Evolutionary conservation across 2,113 vertebrate species (phyloP).

Genomic region (Gulo gulo): DNA sequence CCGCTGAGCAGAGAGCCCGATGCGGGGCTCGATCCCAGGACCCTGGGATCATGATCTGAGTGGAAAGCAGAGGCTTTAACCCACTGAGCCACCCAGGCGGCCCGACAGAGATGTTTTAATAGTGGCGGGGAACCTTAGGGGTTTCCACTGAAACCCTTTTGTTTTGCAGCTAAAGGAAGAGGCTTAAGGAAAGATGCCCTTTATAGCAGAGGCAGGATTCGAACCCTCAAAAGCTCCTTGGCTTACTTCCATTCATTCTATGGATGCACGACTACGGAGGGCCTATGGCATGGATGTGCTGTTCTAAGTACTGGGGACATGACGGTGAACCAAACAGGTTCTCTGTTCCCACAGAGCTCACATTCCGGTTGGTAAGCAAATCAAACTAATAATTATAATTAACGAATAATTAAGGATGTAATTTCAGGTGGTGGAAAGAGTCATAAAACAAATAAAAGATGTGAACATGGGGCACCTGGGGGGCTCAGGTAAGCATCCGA

Average conservation of each 20-base stretch:
- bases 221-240: neutral
- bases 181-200: neutral
- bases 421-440: neutral
- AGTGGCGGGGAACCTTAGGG: neutral
- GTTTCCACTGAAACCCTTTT: neutral
- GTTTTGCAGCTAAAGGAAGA: neutral
- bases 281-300: rapidly evolving
- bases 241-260: too few relatives aligned
- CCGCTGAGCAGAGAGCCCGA: too few relatives aligned
- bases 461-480: too few relatives aligned
- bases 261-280: neutral
- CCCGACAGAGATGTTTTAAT: neutral
- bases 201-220: neutral
- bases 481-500: too few relatives aligned
- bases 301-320: neutral
- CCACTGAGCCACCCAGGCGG: too few relatives aligned
- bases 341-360: neutral
- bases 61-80: too few relatives aligned
- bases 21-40: too few relatives aligned
- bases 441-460: neutral
- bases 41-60: too few relatives aligned
- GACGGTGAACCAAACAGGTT: neutral
- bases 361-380: neutral
- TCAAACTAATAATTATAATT: neutral
- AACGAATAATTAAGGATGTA: neutral